Conservation (phyloP, 2,888 invertebrate species). For the Octonoba sinensis region DNA sequence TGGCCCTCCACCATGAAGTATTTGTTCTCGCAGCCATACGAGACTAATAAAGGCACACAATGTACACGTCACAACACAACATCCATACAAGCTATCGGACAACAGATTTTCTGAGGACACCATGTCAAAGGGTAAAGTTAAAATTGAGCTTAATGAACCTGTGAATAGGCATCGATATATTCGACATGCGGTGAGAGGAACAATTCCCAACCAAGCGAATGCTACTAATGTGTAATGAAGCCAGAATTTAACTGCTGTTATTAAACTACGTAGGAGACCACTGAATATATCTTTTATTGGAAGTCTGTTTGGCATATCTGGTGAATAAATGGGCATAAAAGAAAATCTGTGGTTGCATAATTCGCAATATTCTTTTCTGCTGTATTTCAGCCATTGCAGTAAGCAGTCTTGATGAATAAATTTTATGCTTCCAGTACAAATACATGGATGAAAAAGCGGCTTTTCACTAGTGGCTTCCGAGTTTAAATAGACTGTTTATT, state of each 20-base stretch:
- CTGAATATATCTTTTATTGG: slow-evolving; percentile 93
- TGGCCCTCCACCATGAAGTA: slow-evolving; percentile 95
- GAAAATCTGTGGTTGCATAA: slow-evolving; percentile 97
- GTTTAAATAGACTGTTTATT: too few species aligned
- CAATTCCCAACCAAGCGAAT: slow-evolving; percentile 96
- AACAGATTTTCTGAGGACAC: slow-evolving; percentile 92
- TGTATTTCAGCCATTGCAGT: slow-evolving; percentile 99
- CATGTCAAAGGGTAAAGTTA: slow-evolving; percentile 91
- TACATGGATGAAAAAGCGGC: slow-evolving; percentile 97
- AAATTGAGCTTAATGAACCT: slow-evolving; percentile 83
- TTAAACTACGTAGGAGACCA: slow-evolving; percentile 89
- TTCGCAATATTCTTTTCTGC: slow-evolving; percentile 98
- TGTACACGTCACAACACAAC: slow-evolving; percentile 96
- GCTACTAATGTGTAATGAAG: slow-evolving; percentile 97
- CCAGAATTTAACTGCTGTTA: slow-evolving; percentile 95
- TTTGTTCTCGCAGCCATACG: slow-evolving; percentile 98
- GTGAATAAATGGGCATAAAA: slow-evolving; percentile 99
- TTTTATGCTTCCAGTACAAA: slow-evolving; percentile 98
- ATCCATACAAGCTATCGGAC: slow-evolving; percentile 94
- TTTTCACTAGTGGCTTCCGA: slow-evolving; percentile 93
- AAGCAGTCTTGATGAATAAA: slow-evolving; percentile 99
- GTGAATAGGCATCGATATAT: slow-evolving; percentile 94
- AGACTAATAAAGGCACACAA: slow-evolving; percentile 95
- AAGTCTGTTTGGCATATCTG: slow-evolving; percentile 98
- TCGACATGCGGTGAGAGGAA: slow-evolving; percentile 94